phyloP scores from a whole-genome alignment of 37 sponge, comb jelly and placozoan genomes.

The Petrosia ficiformis region DNA sequence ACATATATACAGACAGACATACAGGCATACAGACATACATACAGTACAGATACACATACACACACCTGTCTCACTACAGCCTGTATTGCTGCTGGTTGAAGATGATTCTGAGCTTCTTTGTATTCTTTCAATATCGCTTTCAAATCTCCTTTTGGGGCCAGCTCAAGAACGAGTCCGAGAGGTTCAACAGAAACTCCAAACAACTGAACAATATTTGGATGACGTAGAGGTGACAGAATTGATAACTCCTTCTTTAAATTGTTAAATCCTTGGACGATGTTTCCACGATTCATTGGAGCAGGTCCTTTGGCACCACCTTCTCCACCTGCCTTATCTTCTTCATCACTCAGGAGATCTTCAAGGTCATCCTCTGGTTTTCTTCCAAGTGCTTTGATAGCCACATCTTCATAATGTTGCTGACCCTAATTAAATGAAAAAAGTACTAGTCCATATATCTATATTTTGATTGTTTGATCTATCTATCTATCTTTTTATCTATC shows the following conservation, averaged over 20 bases:
- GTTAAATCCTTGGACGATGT: conserved; percentile 50
- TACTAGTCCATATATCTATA: no score
- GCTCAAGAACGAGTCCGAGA: conserved; percentile 74
- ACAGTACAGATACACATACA: no score
- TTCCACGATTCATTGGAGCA: conserved; percentile 8
- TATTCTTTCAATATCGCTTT: conserved; percentile 33
- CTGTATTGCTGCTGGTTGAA: conserved; percentile 32
- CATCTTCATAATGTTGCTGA: not conserved
- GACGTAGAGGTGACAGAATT: conserved; percentile 47
- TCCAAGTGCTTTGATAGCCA: conserved; percentile 54
- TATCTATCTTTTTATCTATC: no score
- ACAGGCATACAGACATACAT: no score
- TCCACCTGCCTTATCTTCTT: not conserved
- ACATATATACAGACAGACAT: no score
- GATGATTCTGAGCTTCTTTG: conserved; percentile 11
- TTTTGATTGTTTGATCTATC: no score
- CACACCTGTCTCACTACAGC: conserved; percentile 42
- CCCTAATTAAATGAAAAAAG: not conserved
- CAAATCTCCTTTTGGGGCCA: conserved; percentile 73
- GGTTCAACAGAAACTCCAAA: conserved; percentile 54
- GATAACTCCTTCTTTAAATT: conserved; percentile 70
- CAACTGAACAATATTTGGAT: conserved; percentile 48
- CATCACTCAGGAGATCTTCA: not conserved
- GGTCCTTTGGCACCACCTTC: not conserved
- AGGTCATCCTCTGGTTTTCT: conserved; percentile 22